Evolutionary conservation across 2,113 vertebrate genomes (phyloP).

Genomic region (Cynocephalus volans): DNA sequence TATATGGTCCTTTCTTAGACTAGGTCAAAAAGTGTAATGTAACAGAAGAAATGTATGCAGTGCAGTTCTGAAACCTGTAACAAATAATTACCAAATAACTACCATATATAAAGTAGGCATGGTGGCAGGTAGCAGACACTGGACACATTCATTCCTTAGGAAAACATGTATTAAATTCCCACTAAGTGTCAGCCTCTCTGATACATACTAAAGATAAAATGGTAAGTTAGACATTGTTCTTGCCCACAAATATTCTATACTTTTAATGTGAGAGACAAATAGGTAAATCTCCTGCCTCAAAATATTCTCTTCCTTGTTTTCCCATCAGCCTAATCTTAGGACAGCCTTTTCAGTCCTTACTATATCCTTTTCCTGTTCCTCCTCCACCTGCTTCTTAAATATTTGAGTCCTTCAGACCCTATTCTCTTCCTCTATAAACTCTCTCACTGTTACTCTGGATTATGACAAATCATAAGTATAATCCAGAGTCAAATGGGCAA

Average conservation of each 20-base stretch:
- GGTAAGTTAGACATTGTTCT: background rate
- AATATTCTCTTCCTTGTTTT: slow-evolving; percentile 17
- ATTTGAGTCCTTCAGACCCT: background rate
- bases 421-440: background rate
- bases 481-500: background rate
- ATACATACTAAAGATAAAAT: background rate
- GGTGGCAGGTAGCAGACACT: background rate
- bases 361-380: background rate
- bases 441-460: background rate
- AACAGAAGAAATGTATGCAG: background rate
- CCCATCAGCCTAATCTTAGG: background rate
- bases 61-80: background rate
- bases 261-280: slow-evolving; percentile 7
- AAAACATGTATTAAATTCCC: background rate
- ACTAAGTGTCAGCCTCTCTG: background rate
- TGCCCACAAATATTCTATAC: background rate
- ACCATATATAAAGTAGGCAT: background rate
- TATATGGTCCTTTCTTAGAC: background rate
- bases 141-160: background rate
- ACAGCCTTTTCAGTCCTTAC: background rate
- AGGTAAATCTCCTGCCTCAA: background rate
- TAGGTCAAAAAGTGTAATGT: background rate
- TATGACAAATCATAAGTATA: background rate
- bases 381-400: background rate
- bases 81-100: background rate